phyloP scores from a whole-genome alignment of 2,113 vertebrate genomes.

The Coreoperca whiteheadi region DNA sequence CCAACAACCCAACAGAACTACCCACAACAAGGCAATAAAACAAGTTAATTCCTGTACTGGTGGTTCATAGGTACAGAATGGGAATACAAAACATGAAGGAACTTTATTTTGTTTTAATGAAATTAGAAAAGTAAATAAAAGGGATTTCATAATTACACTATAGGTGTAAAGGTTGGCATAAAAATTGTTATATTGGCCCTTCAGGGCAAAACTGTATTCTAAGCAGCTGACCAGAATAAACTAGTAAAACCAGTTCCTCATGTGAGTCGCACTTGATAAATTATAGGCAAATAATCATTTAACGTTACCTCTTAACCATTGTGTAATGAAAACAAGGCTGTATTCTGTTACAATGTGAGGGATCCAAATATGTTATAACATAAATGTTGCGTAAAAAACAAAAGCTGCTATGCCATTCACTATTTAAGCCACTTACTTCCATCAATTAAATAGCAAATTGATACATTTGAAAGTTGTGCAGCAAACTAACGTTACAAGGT shows the following conservation, averaged over 20 bases:
- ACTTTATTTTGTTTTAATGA: neutral
- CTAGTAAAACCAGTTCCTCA: neutral
- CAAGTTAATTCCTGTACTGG: slow-evolving; percentile 26
- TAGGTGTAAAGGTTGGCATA: neutral
- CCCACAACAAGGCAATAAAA: slow-evolving; percentile 48
- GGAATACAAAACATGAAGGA: neutral
- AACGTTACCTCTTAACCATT: neutral
- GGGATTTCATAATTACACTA: neutral
- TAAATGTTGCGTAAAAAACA: neutral
- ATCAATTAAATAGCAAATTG: no score
- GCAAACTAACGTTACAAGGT: neutral
- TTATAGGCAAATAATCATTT: neutral
- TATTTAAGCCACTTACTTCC: neutral
- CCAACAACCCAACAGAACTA: slow-evolving; percentile 42
- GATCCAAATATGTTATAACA: neutral
- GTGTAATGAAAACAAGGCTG: neutral
- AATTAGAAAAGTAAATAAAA: neutral
- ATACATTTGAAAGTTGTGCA: neutral
- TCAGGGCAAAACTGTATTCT: neutral
- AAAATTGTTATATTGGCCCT: neutral
- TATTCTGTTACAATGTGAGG: neutral
- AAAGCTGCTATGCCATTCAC: neutral
- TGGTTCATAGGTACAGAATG: neutral
- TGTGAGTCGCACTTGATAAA: neutral
- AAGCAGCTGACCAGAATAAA: neutral